Conservation (phyloP, 2,888 invertebrate genomes). For the Lasioglossum oenotherae region DNA sequence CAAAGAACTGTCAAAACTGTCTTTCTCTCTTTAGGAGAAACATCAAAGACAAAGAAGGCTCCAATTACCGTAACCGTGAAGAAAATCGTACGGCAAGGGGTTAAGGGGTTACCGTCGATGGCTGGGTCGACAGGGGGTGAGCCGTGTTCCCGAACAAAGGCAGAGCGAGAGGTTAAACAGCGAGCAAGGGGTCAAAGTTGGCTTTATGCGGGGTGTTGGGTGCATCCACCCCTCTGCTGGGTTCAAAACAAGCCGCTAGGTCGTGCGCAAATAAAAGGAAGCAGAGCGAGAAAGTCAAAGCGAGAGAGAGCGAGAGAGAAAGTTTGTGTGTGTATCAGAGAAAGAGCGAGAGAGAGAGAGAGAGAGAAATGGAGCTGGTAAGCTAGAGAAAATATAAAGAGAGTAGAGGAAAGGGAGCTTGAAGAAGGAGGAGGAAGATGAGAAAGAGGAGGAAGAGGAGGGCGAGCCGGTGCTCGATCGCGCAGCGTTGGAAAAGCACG, state of each 20-base stretch:
- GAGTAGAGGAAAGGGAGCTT: neutral
- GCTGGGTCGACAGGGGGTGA: neutral
- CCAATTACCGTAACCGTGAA: neutral
- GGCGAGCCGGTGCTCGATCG: slow-evolving; percentile 24
- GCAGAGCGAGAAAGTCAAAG: neutral
- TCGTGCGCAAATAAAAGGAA: slow-evolving; percentile 32
- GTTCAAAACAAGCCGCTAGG: slow-evolving; percentile 30
- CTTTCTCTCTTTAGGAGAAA: neutral
- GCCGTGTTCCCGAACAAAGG: slow-evolving; percentile 8
- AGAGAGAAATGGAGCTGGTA: neutral
- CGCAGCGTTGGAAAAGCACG: slow-evolving; percentile 59
- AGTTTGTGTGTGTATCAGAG: neutral
- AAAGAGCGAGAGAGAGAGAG: neutral
- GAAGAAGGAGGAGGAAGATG: neutral
- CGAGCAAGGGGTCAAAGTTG: slow-evolving; percentile 12
- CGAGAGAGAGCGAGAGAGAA: neutral
- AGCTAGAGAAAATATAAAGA: neutral
- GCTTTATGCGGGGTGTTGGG: slow-evolving; percentile 27
- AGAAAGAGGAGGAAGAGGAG: neutral
- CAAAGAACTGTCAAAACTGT: neutral
- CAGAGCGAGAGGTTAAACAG: slow-evolving; percentile 1
- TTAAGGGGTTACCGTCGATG: slow-evolving; percentile 2
- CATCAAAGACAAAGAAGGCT: neutral
- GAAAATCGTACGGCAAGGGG: neutral
- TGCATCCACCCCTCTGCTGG: slow-evolving; percentile 9